A percentile compares a stretch with the other conserved stretches of the same genome.
Conservation (phyloP, 2,888 invertebrate species). For the Eubasilissa splendida region DNA sequence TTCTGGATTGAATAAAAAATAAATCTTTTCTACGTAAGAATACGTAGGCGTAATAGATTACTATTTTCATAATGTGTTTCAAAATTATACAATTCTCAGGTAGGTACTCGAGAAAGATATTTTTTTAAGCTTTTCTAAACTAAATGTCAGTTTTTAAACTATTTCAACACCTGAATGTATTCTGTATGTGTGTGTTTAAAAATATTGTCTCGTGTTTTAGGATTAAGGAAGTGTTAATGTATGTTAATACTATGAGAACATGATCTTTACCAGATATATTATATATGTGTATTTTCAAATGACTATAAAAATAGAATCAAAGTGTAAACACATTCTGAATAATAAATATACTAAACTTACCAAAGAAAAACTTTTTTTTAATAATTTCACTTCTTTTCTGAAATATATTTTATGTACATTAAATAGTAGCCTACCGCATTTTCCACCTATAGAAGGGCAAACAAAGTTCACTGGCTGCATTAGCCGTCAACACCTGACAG, state of each 20-base stretch:
- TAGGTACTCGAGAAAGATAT: slow-evolving; percentile 28
- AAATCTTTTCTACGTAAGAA: too few relatives aligned
- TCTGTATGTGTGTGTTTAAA: slow-evolving; percentile 14
- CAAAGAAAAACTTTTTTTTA: slow-evolving; percentile 40
- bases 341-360: slow-evolving; percentile 53
- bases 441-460: too few relatives aligned
- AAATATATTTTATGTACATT: too few relatives aligned
- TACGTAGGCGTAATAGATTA: too few relatives aligned
- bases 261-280: slow-evolving; percentile 27
- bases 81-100: slow-evolving; percentile 17
- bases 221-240: neutral
- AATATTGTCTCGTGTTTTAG: slow-evolving; percentile 23
- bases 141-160: neutral
- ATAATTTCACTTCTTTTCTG: neutral
- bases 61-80: neutral
- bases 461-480: too few relatives aligned
- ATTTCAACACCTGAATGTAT: slow-evolving; percentile 9
- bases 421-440: too few relatives aligned
- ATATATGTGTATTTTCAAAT: slow-evolving; percentile 15
- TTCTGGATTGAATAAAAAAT: too few relatives aligned
- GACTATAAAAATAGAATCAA: slow-evolving; percentile 16
- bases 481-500: too few relatives aligned
- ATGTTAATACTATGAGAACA: slow-evolving; percentile 6
- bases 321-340: slow-evolving; percentile 42
- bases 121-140: slow-evolving; percentile 39